Evolutionary conservation across 2,888 invertebrate genomes (phyloP), one percentile per base, ranked within the genome.

Genomic region (Aphodius sticticus): DNA sequence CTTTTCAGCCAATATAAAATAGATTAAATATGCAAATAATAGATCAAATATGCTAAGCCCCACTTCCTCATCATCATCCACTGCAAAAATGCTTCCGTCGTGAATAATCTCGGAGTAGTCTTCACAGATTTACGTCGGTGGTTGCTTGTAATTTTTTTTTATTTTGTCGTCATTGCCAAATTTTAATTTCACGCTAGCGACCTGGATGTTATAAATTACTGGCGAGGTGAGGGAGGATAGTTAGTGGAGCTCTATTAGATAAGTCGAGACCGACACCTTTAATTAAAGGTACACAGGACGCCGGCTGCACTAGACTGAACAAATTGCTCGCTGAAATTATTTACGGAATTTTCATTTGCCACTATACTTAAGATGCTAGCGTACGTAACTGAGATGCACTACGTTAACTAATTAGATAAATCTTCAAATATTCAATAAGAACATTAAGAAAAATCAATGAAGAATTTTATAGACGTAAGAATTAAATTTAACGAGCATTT

Each of bases 201-300:
- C 53, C 53, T 53, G 53, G 53, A 53, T 53, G 53, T 53, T 53
- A 53, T 53, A 53, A 53, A 53, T 53, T 53, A 53, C 53, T 53
- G 53, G 53, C 12, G 26, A 26, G 53, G 53, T 12, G 53, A n/a
- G 12, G 6, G 53, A 53, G 53, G 12, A 53, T 53, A 53, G 53
- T 53, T 53, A 53, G 53, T 53, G 12, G 53, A 53, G 53, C 53
- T 53, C 53, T 53, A 53, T 53, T 53, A 53, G 53, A 53, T 53
- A 53, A 53, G 53, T 53, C 53, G 53, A 53, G 53, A 53, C 53
- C 53, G 53, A 53, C 12, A 53, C 53, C 53, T 53, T 53, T 53
- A 53, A 53, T 53, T 53, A 53, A 53, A 53, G 9, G 53, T 53
- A 53, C 53, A 53, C 53, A 53, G 12, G 53, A 53, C 53, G 53